Evolutionary conservation across 2,113 vertebrate species (phyloP), one percentile per base, ranked within the genome.

Genomic region (Tupaia chinensis): DNA sequence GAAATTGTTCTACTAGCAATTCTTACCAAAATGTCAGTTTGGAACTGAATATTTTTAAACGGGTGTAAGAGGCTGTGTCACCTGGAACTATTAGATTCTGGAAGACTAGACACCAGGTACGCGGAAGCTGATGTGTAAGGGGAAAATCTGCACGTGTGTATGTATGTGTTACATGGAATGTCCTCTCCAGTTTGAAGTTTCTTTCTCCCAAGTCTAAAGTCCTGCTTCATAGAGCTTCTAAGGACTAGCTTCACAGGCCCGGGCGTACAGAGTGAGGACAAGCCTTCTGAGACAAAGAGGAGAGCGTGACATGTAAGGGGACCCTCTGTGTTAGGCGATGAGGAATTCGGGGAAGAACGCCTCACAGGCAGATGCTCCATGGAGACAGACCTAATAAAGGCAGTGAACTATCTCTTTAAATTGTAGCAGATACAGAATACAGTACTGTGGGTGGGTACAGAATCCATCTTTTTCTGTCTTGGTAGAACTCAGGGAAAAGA

Each of bases 401-500:
- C n/a, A 13, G 23, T 61, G 63, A 61, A 22, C 80, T 16, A 1
- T 0, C 9, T 2, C 22, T 85, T 56, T 11, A 14, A 19, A 5
- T 17, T 34, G 32, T 19, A 13, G n/a, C 1, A 27, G 12, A 0
- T 13, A 27, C 0, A 65, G 70, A 86, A 61, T 0, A 16, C 22
- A 77, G 68, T 15, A 10, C 1, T 1, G 22, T 9, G 27, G 1
- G 0, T 7, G 23, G 22, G 10, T 32, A 27, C 9, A 78, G 89
- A 66, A 86, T 27, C 61, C 23, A 56, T 29, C 29, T 77, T 65
- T 29, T 13, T 78, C 53, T 82, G 25, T 58, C 53, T 82, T 22
- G 23, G n/a, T 17, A 53, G 60, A 8, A 60, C 91, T 70, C 91
- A 63, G 60, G 95, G 65, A 90, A 78, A 86, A 27, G 13, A 92